phyloP scores from a whole-genome alignment of 2,888 invertebrate species.

The Torymus auratus region DNA sequence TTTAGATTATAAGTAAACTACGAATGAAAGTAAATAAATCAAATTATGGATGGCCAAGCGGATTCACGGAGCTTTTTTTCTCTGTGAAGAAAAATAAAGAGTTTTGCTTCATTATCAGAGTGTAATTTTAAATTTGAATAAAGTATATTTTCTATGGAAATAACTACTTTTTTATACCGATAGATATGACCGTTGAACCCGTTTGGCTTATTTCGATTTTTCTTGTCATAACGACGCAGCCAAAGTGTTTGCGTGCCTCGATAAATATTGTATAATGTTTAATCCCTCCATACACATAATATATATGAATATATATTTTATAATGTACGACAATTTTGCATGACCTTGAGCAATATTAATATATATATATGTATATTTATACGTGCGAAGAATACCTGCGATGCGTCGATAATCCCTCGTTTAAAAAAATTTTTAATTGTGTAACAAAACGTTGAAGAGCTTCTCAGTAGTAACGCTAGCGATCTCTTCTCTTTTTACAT shows the following conservation, averaged over 20 bases:
- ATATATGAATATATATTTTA: constrained; percentile 68
- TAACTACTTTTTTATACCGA: constrained; percentile 15
- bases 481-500: constrained; percentile 58
- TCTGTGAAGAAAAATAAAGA: constrained; percentile 21
- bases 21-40: constrained; percentile 50
- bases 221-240: constrained; percentile 53
- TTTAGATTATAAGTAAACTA: constrained; percentile 46
- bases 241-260: constrained; percentile 55
- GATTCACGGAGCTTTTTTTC: constrained; percentile 27
- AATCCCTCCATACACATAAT: constrained; percentile 70
- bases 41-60: constrained; percentile 48
- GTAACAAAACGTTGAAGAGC: constrained; percentile 32
- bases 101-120: constrained; percentile 38
- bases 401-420: constrained; percentile 37
- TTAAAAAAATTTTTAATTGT: constrained; percentile 1
- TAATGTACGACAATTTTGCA: constrained; percentile 71
- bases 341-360: constrained; percentile 74
- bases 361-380: constrained; percentile 66
- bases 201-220: constrained; percentile 51
- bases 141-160: constrained; percentile 36
- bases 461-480: constrained; percentile 58
- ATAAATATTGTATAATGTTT: constrained; percentile 57
- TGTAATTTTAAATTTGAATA: constrained; percentile 48
- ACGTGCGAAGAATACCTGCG: constrained; percentile 54
- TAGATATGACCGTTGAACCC: constrained; percentile 5